Evolutionary conservation across 2,888 invertebrate species (phyloP), one percentile per base, ranked within the genome.

Genomic region (Norana najaformis): DNA sequence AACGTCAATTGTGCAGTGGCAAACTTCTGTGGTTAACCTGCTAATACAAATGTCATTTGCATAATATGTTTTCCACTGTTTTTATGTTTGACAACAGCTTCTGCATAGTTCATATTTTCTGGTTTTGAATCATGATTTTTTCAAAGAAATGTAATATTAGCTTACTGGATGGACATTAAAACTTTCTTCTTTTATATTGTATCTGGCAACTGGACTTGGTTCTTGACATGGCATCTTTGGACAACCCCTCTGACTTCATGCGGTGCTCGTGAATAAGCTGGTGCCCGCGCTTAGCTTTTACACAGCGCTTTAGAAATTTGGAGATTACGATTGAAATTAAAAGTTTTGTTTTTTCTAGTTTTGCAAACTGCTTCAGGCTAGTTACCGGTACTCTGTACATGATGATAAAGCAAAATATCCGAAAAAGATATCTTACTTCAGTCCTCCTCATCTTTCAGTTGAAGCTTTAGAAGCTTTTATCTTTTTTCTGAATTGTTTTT

Each of bases 331-430:
- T n/a, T n/a, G n/a, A 69, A 30, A 69, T 69, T 69, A n/a, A 69
- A 69, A 8, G 6, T 69, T n/a, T 69, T 69, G 69, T n/a, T n/a
- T 69, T 69, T 69, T 69, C 23, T n/a, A 69, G 69, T 69, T 69
- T 69, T 69, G 69, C 30, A n/a, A 69, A 30, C 16, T n/a, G 11
- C n/a, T 69, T 69, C 69, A 69, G 69, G 69, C 69, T n/a, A 69
- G 69, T 11, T 69, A 69, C 69, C n/a, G n/a, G n/a, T n/a, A n/a
- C n/a, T 69, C 30, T 69, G 30, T 98, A 34, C 96, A 97, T 93
- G 96, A 97, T 95, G 97, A 97, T 92, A 96, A 96, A 91, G 98
- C 98, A 0, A 96, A 96, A 18, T 98, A 98, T 95, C 98, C 98
- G 0, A 96, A 96, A 88, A 97, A 98, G 90, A 97, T 96, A 93